Conservation (phyloP, 2,888 invertebrate genomes). For the Lumbricus terrestris region DNA sequence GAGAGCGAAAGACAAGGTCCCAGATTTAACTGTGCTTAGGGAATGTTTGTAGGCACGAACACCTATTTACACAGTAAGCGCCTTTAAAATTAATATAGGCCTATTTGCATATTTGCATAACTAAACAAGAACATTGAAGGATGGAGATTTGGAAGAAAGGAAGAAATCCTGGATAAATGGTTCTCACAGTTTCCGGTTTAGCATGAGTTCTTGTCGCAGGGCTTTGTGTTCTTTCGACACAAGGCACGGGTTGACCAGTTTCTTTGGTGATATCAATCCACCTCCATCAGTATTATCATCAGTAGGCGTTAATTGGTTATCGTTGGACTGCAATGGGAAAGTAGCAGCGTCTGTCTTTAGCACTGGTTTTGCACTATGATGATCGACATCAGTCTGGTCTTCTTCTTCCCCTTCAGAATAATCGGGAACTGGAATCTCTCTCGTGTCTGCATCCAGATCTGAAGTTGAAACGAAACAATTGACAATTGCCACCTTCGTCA, state of each 20-base stretch:
- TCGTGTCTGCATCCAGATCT: neutral
- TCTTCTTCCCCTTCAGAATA: neutral
- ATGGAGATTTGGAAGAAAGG: neutral
- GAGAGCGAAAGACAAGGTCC: no score
- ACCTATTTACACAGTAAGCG: no score
- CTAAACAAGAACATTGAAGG: no score
- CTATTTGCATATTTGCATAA: no score
- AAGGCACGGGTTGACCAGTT: slow-evolving; percentile 14
- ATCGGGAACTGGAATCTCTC: neutral
- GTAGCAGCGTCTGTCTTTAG: neutral
- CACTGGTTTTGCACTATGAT: neutral
- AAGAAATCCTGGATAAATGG: neutral
- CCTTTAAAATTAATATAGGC: no score
- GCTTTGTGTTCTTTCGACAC: slow-evolving; percentile 15
- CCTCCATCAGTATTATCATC: neutral
- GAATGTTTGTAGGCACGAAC: no score
- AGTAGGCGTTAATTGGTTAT: neutral
- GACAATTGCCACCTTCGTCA: no score
- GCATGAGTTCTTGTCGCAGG: neutral
- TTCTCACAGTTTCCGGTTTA: neutral
- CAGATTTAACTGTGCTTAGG: no score
- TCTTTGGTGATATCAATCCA: slow-evolving; percentile 7
- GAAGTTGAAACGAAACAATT: neutral
- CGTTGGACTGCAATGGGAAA: neutral
- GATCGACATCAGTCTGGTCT: neutral